phyloP scores from a whole-genome alignment of 2,113 vertebrate genomes.

The Rallus limicola region DNA sequence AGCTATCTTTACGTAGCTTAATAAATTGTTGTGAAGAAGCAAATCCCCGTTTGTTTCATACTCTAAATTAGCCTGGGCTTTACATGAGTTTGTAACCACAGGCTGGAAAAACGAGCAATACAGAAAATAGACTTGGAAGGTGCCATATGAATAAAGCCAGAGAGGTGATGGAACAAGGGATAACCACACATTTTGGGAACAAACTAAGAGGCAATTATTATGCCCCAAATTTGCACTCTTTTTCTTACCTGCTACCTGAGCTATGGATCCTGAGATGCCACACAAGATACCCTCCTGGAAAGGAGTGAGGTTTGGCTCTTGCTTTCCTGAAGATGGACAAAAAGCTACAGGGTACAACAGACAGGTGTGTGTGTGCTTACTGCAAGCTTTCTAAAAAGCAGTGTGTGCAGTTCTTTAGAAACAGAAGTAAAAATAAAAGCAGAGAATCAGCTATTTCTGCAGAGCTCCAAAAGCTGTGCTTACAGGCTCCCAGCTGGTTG shows the following conservation, averaged over 20 bases:
- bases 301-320: background rate
- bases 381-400: background rate
- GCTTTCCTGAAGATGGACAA: background rate
- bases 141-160: background rate
- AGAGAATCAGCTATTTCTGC: background rate
- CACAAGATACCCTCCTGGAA: background rate
- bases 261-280: background rate
- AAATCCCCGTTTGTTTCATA: background rate
- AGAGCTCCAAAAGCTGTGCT: background rate
- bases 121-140: background rate
- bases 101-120: background rate
- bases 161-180: background rate
- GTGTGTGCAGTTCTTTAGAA: rapidly evolving
- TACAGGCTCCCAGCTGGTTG: too few species aligned
- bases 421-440: background rate
- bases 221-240: background rate
- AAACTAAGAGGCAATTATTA: background rate
- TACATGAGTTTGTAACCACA: background rate
- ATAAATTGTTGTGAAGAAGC: background rate
- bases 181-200: background rate
- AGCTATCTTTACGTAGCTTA: background rate
- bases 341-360: background rate
- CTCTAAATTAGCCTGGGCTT: background rate
- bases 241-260: background rate
- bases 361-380: background rate